Conservation (phyloP, 1,140 invertebrate species). For the Zaprionus tsacasi region DNA sequence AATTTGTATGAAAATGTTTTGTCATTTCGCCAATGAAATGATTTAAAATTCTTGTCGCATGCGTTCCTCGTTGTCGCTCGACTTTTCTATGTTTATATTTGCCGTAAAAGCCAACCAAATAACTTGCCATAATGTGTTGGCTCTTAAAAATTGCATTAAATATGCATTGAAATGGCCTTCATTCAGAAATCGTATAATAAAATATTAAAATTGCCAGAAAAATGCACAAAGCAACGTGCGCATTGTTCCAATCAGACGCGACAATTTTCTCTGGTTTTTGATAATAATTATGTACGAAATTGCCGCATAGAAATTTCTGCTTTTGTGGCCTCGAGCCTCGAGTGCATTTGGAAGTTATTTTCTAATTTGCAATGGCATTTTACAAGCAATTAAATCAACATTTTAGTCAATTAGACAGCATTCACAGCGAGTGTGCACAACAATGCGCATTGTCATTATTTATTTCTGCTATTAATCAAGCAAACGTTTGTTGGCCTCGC, state of each 20-base stretch:
- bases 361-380: slow-evolving; percentile 17
- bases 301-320: slow-evolving; percentile 1
- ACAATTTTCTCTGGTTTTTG: slow-evolving; percentile 4
- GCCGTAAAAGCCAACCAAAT: slow-evolving; percentile 66
- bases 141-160: slow-evolving; percentile 78
- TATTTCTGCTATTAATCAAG: slow-evolving; percentile 16
- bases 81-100: slow-evolving; percentile 77
- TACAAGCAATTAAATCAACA: slow-evolving; percentile 34
- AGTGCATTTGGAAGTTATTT: slow-evolving; percentile 1
- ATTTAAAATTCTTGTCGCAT: slow-evolving; percentile 78
- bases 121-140: slow-evolving; percentile 59
- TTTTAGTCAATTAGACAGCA: slow-evolving; percentile 24
- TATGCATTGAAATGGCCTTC: slow-evolving; percentile 70
- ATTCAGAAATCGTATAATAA: slow-evolving; percentile 54
- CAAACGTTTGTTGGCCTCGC: neutral
- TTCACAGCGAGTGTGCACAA: slow-evolving; percentile 1
- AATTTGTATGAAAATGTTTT: slow-evolving; percentile 81
- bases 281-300: neutral
- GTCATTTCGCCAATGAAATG: slow-evolving; percentile 62
- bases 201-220: slow-evolving; percentile 65
- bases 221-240: slow-evolving; percentile 25
- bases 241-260: slow-evolving; percentile 9
- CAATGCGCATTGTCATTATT: slow-evolving; percentile 34
- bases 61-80: slow-evolving; percentile 47
- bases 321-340: neutral